Percentiles rank a stretch among this genome's conserved stretches.
Evolutionary conservation across 2,888 invertebrate species (phyloP).

Genomic region (Daptonema setosum): DNA sequence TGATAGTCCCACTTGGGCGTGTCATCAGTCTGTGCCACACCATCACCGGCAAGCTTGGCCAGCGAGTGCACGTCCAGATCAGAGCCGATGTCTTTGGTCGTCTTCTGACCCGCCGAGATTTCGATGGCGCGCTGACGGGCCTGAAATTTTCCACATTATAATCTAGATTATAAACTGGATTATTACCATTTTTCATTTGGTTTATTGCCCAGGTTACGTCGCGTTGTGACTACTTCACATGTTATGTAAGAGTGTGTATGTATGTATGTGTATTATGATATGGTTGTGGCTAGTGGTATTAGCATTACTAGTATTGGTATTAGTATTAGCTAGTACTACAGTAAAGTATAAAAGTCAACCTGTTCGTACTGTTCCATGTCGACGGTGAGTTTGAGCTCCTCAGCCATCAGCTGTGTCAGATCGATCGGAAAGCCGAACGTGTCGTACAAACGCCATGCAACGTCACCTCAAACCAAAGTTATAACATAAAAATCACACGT

Average conservation of each 20-base stretch:
- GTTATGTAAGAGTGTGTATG: no score
- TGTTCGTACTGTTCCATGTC: slow-evolving; percentile 78
- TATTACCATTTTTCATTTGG: no score
- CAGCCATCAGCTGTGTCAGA: slow-evolving; percentile 86
- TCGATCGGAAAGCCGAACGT: slow-evolving; percentile 98
- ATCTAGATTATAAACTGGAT: neutral
- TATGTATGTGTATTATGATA: no score
- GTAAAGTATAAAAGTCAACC: neutral
- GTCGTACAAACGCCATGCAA: slow-evolving; percentile 93
- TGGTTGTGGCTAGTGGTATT: no score
- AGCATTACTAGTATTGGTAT: no score
- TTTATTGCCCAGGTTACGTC: no score
- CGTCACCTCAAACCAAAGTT: slow-evolving; percentile 42
- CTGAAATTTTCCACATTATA: neutral
- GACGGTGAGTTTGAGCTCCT: slow-evolving; percentile 59
- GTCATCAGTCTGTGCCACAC: slow-evolving; percentile 64
- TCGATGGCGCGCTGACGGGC: neutral
- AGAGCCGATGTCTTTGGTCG: slow-evolving; percentile 45
- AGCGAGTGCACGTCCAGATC: slow-evolving; percentile 85
- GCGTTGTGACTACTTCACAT: no score
- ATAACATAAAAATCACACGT: neutral
- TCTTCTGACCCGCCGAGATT: slow-evolving; percentile 14
- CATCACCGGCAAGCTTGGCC: slow-evolving; percentile 55
- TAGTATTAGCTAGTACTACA: no score
- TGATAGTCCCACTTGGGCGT: slow-evolving; percentile 69